Evolutionary conservation across 2,797 vertebrate genomes (phyloP).

Genomic region (Phoebastria nigripes): DNA sequence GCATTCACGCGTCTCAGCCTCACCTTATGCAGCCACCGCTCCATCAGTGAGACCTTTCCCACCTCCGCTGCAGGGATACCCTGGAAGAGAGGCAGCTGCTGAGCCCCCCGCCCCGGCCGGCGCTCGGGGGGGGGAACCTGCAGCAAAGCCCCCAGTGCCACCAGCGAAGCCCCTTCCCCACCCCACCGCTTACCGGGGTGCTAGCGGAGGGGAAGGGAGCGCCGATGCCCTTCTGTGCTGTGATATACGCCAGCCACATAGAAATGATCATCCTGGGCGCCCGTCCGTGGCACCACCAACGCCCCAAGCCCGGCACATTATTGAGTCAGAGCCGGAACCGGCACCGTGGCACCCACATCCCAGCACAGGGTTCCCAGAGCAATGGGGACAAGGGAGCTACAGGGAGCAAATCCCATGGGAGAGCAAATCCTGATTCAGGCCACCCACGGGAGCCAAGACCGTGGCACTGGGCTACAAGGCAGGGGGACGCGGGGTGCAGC

Average conservation of each 20-base stretch:
- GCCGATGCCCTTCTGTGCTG: background rate
- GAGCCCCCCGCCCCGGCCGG: background rate
- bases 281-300: accelerated
- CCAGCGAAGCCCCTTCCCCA: accelerated
- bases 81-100: background rate
- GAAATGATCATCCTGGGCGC: slow-evolving; percentile 56
- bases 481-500: background rate
- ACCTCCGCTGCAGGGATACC: background rate
- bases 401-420: background rate
- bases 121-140: accelerated
- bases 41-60: background rate
- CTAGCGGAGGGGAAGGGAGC: background rate
- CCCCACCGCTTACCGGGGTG: background rate
- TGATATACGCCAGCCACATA: slow-evolving; percentile 52
- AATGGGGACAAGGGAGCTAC: background rate
- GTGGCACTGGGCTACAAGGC: background rate
- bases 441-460: background rate
- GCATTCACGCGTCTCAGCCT: background rate
- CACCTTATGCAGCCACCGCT: slow-evolving; percentile 48
- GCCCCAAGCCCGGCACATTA: background rate
- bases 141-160: accelerated
- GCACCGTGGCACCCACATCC: background rate
- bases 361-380: background rate
- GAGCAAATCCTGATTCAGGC: background rate
- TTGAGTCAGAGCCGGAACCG: background rate